phyloP scores from a whole-genome alignment of 2,797 vertebrate genomes.

The Tapirus indicus region DNA sequence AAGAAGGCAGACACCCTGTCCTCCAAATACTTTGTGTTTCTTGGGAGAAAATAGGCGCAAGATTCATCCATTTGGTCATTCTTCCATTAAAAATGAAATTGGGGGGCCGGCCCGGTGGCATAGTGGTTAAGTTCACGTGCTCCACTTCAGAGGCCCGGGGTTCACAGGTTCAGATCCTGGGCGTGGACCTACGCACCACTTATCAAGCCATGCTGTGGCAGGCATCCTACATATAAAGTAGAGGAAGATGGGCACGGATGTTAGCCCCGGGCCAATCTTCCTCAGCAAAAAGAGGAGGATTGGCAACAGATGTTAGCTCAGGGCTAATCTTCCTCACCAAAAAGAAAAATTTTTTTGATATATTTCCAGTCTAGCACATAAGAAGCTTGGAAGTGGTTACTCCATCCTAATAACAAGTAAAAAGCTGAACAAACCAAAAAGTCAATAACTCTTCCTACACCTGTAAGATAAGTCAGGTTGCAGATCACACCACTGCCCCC shows the following conservation, averaged over 20 bases:
- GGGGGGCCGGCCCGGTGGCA: too few relatives aligned
- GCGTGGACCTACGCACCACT: too few relatives aligned
- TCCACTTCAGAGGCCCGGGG: too few relatives aligned
- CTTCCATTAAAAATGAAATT: not conserved
- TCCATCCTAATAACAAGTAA: not conserved
- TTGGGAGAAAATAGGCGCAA: not conserved
- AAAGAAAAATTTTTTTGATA: not conserved
- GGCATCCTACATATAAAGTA: too few relatives aligned
- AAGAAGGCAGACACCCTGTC: not conserved
- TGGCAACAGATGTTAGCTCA: too few relatives aligned
- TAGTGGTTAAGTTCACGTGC: too few relatives aligned
- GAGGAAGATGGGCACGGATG: too few relatives aligned
- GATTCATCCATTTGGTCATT: not conserved
- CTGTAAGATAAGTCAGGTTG: not conserved
- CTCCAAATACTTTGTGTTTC: not conserved
- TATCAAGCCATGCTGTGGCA: too few relatives aligned
- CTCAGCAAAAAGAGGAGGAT: too few relatives aligned
- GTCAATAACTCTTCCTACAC: not conserved
- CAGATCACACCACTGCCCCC: not conserved
- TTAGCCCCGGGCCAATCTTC: too few relatives aligned
- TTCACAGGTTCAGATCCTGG: too few relatives aligned
- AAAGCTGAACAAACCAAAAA: not conserved
- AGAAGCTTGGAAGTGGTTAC: not conserved
- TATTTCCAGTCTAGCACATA: not conserved
- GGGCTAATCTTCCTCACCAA: too few relatives aligned